Evolutionary conservation across 1,140 invertebrate genomes (phyloP).

Genomic region (Thrips palmi): DNA sequence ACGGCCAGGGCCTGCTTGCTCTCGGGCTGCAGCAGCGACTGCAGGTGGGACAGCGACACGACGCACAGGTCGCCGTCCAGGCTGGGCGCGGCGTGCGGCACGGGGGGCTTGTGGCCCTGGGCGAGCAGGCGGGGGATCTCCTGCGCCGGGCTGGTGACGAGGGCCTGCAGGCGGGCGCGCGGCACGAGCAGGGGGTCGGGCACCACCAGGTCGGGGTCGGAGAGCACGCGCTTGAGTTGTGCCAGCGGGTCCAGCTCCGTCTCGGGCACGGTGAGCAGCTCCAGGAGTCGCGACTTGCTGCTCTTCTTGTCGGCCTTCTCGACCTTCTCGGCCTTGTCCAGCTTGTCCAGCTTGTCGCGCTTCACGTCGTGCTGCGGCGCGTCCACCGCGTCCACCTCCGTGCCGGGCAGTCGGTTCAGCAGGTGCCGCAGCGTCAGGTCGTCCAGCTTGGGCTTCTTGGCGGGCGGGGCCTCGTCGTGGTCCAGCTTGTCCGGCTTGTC

Average conservation of each 20-base stretch:
- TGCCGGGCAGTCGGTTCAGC: conserved; percentile 12
- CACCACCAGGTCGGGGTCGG: conserved; percentile 44
- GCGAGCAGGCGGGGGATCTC: conserved; percentile 56
- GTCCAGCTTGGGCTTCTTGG: conserved; percentile 23
- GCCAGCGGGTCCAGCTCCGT: conserved; percentile 41
- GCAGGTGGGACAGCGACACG: conserved; percentile 53
- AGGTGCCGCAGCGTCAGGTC: conserved; percentile 25
- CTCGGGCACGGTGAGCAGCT: conserved; percentile 23
- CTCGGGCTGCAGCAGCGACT: conserved; percentile 36
- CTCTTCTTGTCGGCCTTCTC: conserved; percentile 14
- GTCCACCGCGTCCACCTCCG: not conserved
- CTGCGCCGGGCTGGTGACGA: conserved; percentile 47
- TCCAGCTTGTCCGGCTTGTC: conserved; percentile 26
- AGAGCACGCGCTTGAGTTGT: conserved; percentile 50
- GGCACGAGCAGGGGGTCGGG: conserved; percentile 65
- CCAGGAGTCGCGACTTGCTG: conserved; percentile 21
- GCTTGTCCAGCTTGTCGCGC: not conserved
- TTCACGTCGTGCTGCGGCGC: not conserved
- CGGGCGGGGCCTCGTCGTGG: conserved; percentile 7
- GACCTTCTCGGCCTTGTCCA: conserved; percentile 18
- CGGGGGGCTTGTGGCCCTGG: conserved; percentile 26
- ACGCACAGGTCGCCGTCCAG: conserved; percentile 62
- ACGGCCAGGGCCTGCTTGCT: conserved; percentile 16
- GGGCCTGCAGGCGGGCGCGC: conserved; percentile 44
- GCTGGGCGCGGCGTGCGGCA: conserved; percentile 48